Conservation (phyloP, 1,140 invertebrate genomes). For the Arctopsyche grandis region DNA sequence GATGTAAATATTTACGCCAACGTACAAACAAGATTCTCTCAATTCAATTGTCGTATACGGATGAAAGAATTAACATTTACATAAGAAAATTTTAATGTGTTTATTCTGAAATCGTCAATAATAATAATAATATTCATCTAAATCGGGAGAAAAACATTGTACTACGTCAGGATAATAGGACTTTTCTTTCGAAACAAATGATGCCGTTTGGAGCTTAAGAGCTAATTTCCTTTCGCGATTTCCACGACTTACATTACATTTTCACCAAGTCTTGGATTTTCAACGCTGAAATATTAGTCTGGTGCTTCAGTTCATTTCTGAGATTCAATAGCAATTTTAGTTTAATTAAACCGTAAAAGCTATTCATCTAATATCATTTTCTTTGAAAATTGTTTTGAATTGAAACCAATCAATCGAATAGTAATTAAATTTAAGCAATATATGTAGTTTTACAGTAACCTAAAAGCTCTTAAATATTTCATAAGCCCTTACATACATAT, state of each 20-base stretch:
- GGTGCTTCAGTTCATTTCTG: no score
- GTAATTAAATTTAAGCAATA: no score
- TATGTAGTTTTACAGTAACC: no score
- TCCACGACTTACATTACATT: slow-evolving; percentile 13
- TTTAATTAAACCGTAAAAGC: no score
- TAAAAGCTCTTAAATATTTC: no score
- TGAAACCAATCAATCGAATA: no score
- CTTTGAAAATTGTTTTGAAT: no score
- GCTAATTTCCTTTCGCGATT: slow-evolving; percentile 41
- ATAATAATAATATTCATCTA: background rate
- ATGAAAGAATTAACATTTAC: background rate
- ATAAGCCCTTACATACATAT: no score
- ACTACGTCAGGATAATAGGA: background rate
- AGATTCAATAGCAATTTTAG: no score
- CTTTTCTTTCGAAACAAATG: background rate
- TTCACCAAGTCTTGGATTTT: background rate
- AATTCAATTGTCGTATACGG: background rate
- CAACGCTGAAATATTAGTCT: slow-evolving; percentile 1
- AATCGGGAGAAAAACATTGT: background rate
- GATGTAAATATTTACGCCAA: slow-evolving; percentile 14
- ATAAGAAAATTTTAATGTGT: background rate
- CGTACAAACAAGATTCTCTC: background rate
- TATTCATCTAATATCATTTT: no score
- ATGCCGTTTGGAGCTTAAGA: slow-evolving; percentile 19
- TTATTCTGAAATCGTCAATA: background rate